Base-by-base conservation (phyloP, 1,140 invertebrate genomes). In the Tribolium madens region DNA sequence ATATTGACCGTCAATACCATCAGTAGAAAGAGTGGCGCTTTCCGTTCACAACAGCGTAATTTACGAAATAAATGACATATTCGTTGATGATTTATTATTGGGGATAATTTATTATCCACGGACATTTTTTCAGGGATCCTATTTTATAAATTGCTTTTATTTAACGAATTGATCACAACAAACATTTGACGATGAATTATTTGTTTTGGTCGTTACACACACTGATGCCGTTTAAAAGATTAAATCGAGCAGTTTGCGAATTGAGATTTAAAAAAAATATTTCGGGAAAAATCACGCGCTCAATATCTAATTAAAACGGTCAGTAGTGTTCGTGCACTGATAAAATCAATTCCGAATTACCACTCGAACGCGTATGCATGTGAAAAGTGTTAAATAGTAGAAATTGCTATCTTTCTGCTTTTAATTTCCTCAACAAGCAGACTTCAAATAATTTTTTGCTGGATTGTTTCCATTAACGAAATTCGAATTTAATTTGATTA, bases 1-100 rank as follows among this genome's bases (percentile, higher is more conserved):
- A 64, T 64, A 64, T 64, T 33, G 57, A 64, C 57, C 53, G 14
- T 21, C 53, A 26, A 60, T 60, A 60, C 17, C n/a, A n/a, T n/a
- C 57, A 31, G 21, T 33, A 33, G 31, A 64, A 64, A n/a, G 36
- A 42, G 26, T 64, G 57, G 36, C 31, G 57, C 26, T 31, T 64
- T 64, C 26, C 57, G 14, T n/a, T 31, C 57, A 64, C 57, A 64
- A 64, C 57, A 33, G 57, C 21, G 57, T 64, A 64, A 64, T 64
- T 64, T 64, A 64, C 57, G 57, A 64, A 64, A 64, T 64, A 64
- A 64, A 64, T 64, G 57, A 64, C 57, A 64, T 33, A 64, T 64
- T 64, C 26, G n/a, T 33, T 64, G 57, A 64, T 64, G 57, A 64
- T 64, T 64, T 64, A 64, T 64, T 64, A 64, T 33, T 33, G 57